A percentile compares a stretch with the other conserved stretches of the same genome.
phyloP scores from a whole-genome alignment of 2,797 vertebrate species.

The Coccyzus lansbergi region DNA sequence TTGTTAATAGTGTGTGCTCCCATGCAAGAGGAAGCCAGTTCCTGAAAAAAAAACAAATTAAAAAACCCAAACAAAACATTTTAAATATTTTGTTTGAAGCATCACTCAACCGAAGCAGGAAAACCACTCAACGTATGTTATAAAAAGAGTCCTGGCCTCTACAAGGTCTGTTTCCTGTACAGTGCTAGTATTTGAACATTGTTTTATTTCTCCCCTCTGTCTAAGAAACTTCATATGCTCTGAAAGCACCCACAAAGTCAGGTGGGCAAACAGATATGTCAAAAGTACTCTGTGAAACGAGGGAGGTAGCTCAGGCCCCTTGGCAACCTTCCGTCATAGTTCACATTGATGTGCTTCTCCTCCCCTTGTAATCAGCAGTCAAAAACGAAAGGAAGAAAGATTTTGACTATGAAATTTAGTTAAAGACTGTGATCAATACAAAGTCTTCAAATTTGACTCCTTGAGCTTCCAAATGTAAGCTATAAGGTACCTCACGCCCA shows the following conservation, averaged over 20 bases:
- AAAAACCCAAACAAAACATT: constrained; percentile 1
- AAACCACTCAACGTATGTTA: background rate
- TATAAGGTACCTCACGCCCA: constrained; percentile 65
- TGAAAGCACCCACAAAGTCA: constrained; percentile 60
- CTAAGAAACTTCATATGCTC: constrained; percentile 73
- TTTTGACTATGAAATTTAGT: constrained; percentile 48
- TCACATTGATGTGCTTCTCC: constrained; percentile 55
- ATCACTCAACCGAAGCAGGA: constrained; percentile 6
- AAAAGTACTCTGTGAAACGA: constrained; percentile 69
- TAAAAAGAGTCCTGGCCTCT: constrained; percentile 11
- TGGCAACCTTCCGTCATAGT: constrained; percentile 45
- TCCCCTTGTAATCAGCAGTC: constrained; percentile 56
- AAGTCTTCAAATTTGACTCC: constrained; percentile 37
- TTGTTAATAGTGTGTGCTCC: constrained; percentile 28
- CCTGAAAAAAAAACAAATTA: constrained; percentile 1
- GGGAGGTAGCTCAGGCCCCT: constrained; percentile 72
- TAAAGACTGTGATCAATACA: constrained; percentile 22
- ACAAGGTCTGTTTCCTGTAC: constrained; percentile 29
- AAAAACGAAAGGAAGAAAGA: constrained; percentile 52
- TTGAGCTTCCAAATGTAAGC: constrained; percentile 61
- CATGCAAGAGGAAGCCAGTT: constrained; percentile 25
- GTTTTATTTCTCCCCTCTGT: constrained; percentile 68
- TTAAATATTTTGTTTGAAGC: constrained; percentile 38
- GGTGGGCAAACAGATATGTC: constrained; percentile 66
- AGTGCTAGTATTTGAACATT: constrained; percentile 41